Evolutionary conservation across 64 coral and sea anemone genomes (phyloP).

Genomic region (Pocillopora verrucosa): DNA sequence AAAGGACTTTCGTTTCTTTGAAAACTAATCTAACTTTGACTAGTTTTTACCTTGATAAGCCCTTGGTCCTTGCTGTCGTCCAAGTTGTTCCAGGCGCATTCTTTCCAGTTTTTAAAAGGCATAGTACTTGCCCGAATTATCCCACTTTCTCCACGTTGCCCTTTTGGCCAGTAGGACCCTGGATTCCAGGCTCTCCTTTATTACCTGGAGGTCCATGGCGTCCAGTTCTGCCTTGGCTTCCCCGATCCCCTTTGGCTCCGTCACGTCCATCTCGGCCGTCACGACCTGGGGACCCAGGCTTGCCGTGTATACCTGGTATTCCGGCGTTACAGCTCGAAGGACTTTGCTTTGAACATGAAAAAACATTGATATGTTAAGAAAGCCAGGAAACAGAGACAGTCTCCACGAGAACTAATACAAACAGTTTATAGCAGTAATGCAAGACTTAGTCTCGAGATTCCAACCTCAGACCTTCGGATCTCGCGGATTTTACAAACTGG

Average conservation of each 20-base stretch:
- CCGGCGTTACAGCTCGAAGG: background rate
- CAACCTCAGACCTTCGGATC: too few species aligned
- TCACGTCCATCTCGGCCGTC: background rate
- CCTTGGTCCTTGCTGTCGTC: background rate
- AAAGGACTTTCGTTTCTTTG: too few species aligned
- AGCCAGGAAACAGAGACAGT: too few species aligned
- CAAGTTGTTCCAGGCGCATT: background rate
- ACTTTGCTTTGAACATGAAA: too few species aligned
- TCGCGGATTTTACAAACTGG: too few species aligned
- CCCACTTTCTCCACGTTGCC: background rate
- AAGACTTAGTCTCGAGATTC: too few species aligned
- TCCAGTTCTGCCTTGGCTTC: background rate
- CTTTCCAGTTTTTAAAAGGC: background rate
- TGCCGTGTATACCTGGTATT: background rate
- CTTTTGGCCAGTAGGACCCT: background rate
- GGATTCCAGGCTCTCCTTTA: background rate
- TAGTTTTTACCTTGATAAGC: background rate
- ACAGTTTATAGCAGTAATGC: too few species aligned
- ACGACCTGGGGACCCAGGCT: background rate
- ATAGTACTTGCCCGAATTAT: background rate
- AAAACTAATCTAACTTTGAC: too few species aligned
- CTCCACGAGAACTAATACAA: too few species aligned
- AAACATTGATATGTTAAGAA: too few species aligned
- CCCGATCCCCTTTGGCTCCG: background rate
- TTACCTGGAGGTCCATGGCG: background rate